Base-by-base conservation (phyloP, 2,888 invertebrate species). In the Ormia ochracea region DNA sequence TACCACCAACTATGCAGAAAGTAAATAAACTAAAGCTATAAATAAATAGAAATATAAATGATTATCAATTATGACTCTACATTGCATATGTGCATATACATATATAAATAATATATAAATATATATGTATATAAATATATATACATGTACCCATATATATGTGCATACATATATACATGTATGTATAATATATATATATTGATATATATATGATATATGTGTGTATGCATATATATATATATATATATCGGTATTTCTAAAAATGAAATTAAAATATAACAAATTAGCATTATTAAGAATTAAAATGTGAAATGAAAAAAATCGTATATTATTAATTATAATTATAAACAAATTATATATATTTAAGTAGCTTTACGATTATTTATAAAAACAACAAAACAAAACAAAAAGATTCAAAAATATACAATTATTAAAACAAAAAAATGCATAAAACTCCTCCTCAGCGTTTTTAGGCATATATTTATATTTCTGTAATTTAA, bases 291-390 rank as follows among this genome's bases (percentile, higher is more conserved):
- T 73, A 78, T 73, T 73, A 73, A 73, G 72, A 45, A 36, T 17
- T 38, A 56, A 66, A 65, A 72, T 68, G 72, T 17, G 26, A 72
- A 72, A 45, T 48, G n/a, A n/a, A 65, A 66, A 77, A 48, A 70
- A 77, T 52, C 58, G 65, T 78, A 74, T 75, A 75, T 72, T 69
- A 75, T 74, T 65, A 76, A 81, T 81, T 73, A 77, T 72, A 65
- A 77, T 70, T 70, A 78, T 70, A 68, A 68, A 78, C 63, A 72
- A 76, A 82, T 70, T 69, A 81, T 74, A 74, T 78, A 81, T 52
- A 68, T 75, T 79, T 83, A 84, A 84, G 82, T 83, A 84, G 83
- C 82, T 82, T 84, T 83, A 83, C 82, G 82, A 80, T 83, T 83
- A 83, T 83, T 83, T 83, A 83, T 83, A 83, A n/a, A n/a, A 83